Percentiles rank a stretch among this genome's conserved stretches.
These are phyloP conservation scores for Chamaetylas fuelleborni DNA, from an alignment of 2,113 vertebrate genomes.

Conservation along the genomic window DNA sequence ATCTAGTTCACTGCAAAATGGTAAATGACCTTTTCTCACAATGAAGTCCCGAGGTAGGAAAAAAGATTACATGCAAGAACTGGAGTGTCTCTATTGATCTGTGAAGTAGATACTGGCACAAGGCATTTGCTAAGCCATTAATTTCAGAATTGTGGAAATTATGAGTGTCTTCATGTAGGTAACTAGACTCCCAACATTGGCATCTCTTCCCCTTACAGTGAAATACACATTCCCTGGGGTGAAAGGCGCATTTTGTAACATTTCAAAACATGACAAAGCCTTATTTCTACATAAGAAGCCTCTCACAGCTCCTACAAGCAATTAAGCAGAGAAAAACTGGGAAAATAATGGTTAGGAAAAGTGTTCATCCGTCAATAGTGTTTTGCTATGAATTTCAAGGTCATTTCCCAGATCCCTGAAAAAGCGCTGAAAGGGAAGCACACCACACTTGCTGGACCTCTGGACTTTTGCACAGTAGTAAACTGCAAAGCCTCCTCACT, in stretches of 20 bases:
- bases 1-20: neutral
- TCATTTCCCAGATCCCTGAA: neutral
- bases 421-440: neutral
- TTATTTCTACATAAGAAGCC: neutral
- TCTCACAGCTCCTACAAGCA: neutral
- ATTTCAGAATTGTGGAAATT: neutral
- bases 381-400: neutral
- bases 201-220: neutral
- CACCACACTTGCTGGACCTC: neutral
- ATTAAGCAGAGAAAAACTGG: neutral
- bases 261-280: neutral
- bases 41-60: neutral
- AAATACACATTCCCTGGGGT: neutral
- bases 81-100: neutral
- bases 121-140: neutral
- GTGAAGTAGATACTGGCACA: neutral
- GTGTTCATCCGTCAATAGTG: neutral
- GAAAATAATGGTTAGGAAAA: neutral
- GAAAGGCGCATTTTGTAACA: neutral
- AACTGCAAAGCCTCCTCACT: neutral
- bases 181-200: neutral
- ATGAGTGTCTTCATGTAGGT: neutral
- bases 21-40: neutral
- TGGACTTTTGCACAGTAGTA: neutral
- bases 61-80: neutral